These are phyloP conservation scores for Tonatia bakeri DNA, from an alignment of 2,113 vertebrate genomes.

Conservation along the genomic window DNA sequence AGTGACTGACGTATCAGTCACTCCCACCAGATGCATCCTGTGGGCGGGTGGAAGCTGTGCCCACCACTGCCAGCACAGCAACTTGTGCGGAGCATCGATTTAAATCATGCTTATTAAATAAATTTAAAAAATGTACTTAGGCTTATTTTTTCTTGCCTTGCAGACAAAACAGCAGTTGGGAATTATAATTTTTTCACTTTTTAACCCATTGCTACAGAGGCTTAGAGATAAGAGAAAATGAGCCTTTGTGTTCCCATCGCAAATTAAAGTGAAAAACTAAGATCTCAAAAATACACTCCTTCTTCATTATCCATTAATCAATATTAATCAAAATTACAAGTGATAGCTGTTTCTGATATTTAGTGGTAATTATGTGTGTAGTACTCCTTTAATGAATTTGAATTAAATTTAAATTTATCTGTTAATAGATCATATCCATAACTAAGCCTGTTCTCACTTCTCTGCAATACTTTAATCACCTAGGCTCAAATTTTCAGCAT, in stretches of 20 bases:
- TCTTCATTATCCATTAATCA: constrained; percentile 33
- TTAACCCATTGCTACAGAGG: background rate
- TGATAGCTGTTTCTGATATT: constrained; percentile 27
- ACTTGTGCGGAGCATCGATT: background rate
- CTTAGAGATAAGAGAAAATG: background rate
- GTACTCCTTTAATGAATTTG: constrained; percentile 24
- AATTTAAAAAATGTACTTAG: constrained; percentile 32
- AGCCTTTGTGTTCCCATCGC: background rate
- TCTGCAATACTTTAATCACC: background rate
- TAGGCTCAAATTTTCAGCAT: background rate
- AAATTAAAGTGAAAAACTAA: constrained; percentile 34
- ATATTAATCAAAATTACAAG: constrained; percentile 48
- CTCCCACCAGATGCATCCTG: background rate
- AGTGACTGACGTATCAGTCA: constrained; percentile 49
- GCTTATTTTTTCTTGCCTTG: constrained; percentile 15
- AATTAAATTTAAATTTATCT: constrained; percentile 47
- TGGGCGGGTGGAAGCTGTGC: background rate
- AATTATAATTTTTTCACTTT: background rate
- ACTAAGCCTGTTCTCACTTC: background rate
- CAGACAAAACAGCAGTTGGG: background rate
- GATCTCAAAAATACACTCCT: background rate
- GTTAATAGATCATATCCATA: background rate
- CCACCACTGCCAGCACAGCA: background rate
- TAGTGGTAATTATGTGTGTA: background rate
- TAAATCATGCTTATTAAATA: constrained; percentile 27